These are phyloP conservation scores for Pyrgilauda ruficollis DNA, from an alignment of 2,113 vertebrate genomes.

Conservation along the genomic window DNA sequence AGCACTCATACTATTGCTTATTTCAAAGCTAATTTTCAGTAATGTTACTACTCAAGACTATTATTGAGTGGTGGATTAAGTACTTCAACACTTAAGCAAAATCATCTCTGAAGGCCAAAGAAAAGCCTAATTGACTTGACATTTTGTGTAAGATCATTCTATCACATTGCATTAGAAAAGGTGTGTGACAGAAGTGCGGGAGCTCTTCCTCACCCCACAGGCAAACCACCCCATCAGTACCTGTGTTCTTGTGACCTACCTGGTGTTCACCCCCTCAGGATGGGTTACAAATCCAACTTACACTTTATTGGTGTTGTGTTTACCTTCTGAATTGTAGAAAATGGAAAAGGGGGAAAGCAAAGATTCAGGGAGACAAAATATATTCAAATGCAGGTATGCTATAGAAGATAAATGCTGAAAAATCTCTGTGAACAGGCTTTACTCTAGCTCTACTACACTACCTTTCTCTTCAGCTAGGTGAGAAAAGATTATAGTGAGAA, in stretches of 20 bases:
- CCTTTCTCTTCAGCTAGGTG: not conserved
- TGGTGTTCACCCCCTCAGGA: rapidly evolving
- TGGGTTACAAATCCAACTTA: not conserved
- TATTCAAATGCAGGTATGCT: not conserved
- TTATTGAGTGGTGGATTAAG: not conserved
- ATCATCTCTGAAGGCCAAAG: not conserved
- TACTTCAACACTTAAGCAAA: not conserved
- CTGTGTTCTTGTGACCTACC: not conserved
- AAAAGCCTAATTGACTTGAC: not conserved
- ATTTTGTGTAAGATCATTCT: not conserved
- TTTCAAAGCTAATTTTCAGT: not conserved
- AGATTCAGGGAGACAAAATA: not conserved
- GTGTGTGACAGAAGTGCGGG: not conserved
- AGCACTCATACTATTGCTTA: not conserved
- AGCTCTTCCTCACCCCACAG: not conserved
- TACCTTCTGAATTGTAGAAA: not conserved
- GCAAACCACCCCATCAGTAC: not conserved
- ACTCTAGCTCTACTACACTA: not conserved
- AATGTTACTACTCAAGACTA: not conserved
- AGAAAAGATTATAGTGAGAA: not conserved
- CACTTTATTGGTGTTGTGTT: not conserved
- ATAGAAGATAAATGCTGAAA: not conserved
- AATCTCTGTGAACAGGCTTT: not conserved
- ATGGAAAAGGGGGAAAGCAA: not conserved
- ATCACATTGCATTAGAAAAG: not conserved